Evolutionary conservation across 2,888 invertebrate species (phyloP).

Genomic region (Mythimna impura): DNA sequence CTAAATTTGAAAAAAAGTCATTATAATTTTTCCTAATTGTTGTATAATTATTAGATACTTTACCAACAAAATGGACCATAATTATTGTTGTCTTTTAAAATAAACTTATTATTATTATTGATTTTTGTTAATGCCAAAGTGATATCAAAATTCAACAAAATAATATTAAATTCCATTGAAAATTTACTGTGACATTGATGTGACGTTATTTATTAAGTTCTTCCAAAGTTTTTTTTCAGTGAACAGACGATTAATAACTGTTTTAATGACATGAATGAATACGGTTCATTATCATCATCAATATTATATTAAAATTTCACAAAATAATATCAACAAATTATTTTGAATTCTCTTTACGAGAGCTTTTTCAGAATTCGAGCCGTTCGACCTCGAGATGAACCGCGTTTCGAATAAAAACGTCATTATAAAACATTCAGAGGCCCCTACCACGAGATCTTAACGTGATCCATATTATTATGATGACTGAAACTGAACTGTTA

Average conservation of each 20-base stretch:
- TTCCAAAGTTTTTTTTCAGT: not conserved
- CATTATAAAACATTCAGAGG: constrained; percentile 54
- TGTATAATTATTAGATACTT: too few relatives aligned
- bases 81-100: too few relatives aligned
- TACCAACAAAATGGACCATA: too few relatives aligned
- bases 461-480: too few relatives aligned
- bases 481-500: too few relatives aligned
- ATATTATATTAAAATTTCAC: constrained; percentile 24
- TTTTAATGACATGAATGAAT: constrained; percentile 24
- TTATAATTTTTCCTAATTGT: too few relatives aligned
- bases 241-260: not conserved
- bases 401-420: constrained; percentile 53
- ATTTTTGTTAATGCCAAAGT: too few relatives aligned
- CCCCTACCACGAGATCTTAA: too few relatives aligned
- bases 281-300: not conserved
- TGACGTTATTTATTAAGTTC: not conserved
- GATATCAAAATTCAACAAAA: not conserved
- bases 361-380: constrained; percentile 7
- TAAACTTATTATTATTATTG: too few relatives aligned
- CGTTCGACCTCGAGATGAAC: constrained; percentile 41
- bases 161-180: not conserved
- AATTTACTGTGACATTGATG: constrained; percentile 3
- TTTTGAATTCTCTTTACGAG: constrained; percentile 20
- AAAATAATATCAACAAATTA: constrained; percentile 18
- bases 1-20: too few relatives aligned